A percentile compares a stretch with the other conserved stretches of the same genome.
Conservation (phyloP, 2,113 vertebrate genomes). For the Entomyzon cyanotis region DNA sequence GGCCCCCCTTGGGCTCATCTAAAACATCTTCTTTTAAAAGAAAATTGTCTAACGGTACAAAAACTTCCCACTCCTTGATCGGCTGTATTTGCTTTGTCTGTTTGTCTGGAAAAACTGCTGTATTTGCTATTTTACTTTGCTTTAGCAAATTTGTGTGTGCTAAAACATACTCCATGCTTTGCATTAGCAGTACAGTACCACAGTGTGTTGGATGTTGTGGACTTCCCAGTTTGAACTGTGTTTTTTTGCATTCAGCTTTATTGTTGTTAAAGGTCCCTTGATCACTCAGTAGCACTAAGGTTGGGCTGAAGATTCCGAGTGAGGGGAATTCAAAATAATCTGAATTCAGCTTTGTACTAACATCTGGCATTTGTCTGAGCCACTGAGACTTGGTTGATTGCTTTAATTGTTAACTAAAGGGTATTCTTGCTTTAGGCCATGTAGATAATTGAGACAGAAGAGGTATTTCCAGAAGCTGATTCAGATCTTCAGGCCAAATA, state of each 20-base stretch:
- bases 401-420: not conserved
- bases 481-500: not conserved
- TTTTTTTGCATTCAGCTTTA: not conserved
- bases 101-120: not conserved
- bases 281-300: not conserved
- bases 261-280: not conserved
- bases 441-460: not conserved
- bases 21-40: conserved; percentile 69
- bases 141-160: not conserved
- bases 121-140: not conserved
- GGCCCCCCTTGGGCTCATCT: conserved; percentile 38
- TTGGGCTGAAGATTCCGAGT: not conserved
- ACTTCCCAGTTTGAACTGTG: not conserved
- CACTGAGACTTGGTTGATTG: not conserved
- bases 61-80: not conserved
- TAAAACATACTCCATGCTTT: not conserved
- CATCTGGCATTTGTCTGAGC: not conserved
- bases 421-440: not conserved
- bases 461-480: not conserved
- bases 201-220: not conserved
- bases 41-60: conserved; percentile 74
- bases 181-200: not conserved
- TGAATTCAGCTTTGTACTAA: not conserved
- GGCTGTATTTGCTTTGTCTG: not conserved
- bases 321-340: not conserved